phyloP scores from a whole-genome alignment of 2,797 vertebrate species.

The Carcharodon carcharias region DNA sequence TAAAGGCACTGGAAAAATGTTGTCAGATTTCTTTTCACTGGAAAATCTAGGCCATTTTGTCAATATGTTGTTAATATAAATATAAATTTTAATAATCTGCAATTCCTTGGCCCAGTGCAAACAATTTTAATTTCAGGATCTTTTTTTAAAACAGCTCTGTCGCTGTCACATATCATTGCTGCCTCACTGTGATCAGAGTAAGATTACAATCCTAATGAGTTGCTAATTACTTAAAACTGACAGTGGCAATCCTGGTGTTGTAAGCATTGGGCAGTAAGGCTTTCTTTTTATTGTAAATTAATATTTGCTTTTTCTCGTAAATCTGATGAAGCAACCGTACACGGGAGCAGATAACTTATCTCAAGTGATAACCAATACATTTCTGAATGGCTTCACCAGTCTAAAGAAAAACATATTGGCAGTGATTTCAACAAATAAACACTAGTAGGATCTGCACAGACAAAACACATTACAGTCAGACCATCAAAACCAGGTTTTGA shows the following conservation, averaged over 20 bases:
- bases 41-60: background rate
- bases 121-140: background rate
- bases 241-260: background rate
- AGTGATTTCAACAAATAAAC: slow-evolving; percentile 23
- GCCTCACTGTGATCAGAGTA: background rate
- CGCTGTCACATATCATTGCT: background rate
- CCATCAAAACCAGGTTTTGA: background rate
- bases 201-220: background rate
- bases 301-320: background rate
- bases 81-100: no score
- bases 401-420: background rate
- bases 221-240: background rate
- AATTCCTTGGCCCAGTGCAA: background rate
- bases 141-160: background rate
- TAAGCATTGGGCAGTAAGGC: background rate
- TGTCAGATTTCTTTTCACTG: background rate
- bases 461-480: slow-evolving; percentile 18
- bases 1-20: background rate
- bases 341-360: background rate
- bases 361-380: background rate
- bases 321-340: background rate
- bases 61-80: no score
- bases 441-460: background rate
- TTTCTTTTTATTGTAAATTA: background rate
- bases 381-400: background rate